Percentiles rank a stretch among this genome's conserved stretches.
These are phyloP conservation scores for Eulemur mongoz DNA, from an alignment of 2,797 vertebrate genomes.

Conservation along the genomic window DNA sequence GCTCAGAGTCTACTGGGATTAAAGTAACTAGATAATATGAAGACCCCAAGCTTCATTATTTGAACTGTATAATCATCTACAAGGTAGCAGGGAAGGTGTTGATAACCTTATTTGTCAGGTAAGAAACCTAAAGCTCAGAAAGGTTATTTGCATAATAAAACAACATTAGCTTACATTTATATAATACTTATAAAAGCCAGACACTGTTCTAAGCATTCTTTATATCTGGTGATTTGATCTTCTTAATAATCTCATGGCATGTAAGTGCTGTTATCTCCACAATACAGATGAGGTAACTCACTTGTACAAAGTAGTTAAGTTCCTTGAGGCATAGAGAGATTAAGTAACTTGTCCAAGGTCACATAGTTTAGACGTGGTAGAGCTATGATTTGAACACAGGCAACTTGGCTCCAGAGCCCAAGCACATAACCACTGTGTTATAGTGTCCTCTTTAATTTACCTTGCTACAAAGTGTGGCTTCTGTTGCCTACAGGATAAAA, in stretches of 20 bases:
- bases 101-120: background rate
- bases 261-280: background rate
- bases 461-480: background rate
- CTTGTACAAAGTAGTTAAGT: background rate
- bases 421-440: rapidly evolving
- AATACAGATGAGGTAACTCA: background rate
- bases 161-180: background rate
- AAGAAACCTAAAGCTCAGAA: background rate
- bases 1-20: background rate
- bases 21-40: background rate
- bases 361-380: background rate
- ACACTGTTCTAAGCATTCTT: background rate
- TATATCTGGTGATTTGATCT: background rate
- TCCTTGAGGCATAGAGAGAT: background rate
- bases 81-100: background rate
- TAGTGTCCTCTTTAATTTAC: background rate
- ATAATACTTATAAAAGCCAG: background rate
- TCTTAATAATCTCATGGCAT: background rate
- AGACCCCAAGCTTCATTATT: background rate
- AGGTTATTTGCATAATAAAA: background rate
- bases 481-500: background rate
- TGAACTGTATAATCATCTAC: conserved; percentile 18
- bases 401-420: background rate
- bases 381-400: background rate
- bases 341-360: background rate